Evolutionary conservation across 2,797 vertebrate species (phyloP), one percentile per base, ranked within the genome.

Genomic region (Chelidonichthys spinosus): DNA sequence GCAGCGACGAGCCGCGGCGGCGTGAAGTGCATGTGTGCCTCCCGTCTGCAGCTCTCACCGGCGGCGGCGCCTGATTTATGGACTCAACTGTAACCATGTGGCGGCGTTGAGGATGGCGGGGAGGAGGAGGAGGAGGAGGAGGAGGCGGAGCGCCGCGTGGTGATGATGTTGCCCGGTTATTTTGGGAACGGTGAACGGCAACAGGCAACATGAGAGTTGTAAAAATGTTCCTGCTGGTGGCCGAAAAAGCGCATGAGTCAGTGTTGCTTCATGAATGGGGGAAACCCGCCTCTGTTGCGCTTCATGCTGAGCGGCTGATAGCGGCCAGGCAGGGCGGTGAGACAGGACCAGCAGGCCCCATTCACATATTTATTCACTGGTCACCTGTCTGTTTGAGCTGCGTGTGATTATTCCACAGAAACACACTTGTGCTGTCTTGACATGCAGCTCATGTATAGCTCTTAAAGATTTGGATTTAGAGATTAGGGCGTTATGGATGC

Each of bases 41-140:
- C 78, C 67, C 18, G 81, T 83, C 74, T 82, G 84, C 85, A 59
- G 72, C 74, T 36, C 82, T 25, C 13, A 64, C 84, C 91, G 82
- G 88, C 89, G 14, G 88, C 72, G 90, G 85, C 81, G 91, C 85
- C 79, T 92, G 91, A 91, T 91, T 92, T 92, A 92, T 92, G 89
- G 64, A 87, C 88, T 92, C 82, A 78, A 87, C 92, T 86, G 91
- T 88, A 91, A 91, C 92, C 94, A 93, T 94, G 94, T 94, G 94
- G 91, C 70, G 78, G 78, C 67, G 81, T 66, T 70, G 70, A 72
- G 35, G 53, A 37, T 17, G 62, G 36, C 10, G 18, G 18, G 50
- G 59, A 36, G 60, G 52, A 0, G 52, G 25, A 53, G 11, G 25
- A 4, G 32, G 13, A 7, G 40, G 7, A 33, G 15, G 4, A 18